Base-by-base conservation (phyloP, 2,113 vertebrate species). In the Ornithorhynchus anatinus region DNA sequence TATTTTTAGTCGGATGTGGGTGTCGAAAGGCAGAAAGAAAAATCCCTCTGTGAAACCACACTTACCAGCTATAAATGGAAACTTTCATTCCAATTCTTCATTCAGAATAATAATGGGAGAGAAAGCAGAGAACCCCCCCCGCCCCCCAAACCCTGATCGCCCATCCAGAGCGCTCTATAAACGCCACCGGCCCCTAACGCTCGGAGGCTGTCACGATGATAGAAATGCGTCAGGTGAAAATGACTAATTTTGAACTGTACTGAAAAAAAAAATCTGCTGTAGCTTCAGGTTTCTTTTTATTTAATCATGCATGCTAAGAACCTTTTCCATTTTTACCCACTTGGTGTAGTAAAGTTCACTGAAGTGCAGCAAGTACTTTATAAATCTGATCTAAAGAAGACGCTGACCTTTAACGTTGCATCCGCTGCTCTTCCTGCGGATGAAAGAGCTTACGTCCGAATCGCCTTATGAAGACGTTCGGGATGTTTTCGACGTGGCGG, bases 1-100 rank as follows among this genome's bases (percentile, higher is more conserved):
- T 87, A 80, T 84, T 83, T 84, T 88, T 78, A 78, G 82, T 81
- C 73, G 84, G 66, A 85, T 84, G 64, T 76, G 74, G 69, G 63
- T 80, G 79, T 80, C 61, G 83, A 86, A 73, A 62, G 77, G 81
- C 82, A 75, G 12, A 1, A 19, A 17, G 4, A 23, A 77, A 72
- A 48, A 33, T 43, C 62, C 84, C 32, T 53, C 23, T 75, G 47
- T 81, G 84, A 79, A 87, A 82, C 59, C 61, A 61, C 80, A 77
- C 36, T 88, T 90, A 67, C 14, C 43, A 38, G 42, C 53, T 83
- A 84, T 79, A 86, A 90, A 81, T 72, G 50, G 82, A 85, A 90
- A 81, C 38, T 64, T n/a, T 69, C 59, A 80, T 80, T 88, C 57
- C 80, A 73, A 72, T 66, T 27, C 36, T 64, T 86, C 11, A 33